Percentiles rank a stretch among this genome's conserved stretches.
phyloP scores from a whole-genome alignment of 2,888 invertebrate species.

The Aquatica leii region DNA sequence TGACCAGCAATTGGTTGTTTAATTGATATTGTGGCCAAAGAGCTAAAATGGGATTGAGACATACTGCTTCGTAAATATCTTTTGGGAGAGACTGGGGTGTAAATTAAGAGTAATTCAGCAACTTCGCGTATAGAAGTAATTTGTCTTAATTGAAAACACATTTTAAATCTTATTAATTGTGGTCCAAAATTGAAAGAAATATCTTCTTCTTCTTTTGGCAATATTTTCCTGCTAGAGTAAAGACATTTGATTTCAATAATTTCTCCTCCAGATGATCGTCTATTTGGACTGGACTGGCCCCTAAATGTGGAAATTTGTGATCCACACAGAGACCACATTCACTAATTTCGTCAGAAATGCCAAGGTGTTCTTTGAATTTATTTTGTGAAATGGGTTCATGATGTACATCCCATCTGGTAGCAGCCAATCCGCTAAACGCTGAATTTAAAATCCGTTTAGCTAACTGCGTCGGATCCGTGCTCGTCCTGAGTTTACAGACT shows the following conservation, averaged over 20 bases:
- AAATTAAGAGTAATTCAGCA: no score
- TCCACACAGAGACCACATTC: conserved; percentile 11
- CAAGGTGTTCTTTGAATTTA: neutral
- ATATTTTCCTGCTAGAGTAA: neutral
- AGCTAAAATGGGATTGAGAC: no score
- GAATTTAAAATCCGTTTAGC: conserved; percentile 8
- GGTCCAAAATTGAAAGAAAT: no score
- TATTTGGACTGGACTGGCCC: conserved; percentile 4
- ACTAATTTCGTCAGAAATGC: neutral
- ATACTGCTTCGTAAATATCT: no score
- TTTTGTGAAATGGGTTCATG: conserved; percentile 6
- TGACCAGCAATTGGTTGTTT: no score
- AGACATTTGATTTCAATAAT: conserved; percentile 17
- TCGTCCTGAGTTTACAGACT: conserved; percentile 12
- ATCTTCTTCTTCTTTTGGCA: neutral
- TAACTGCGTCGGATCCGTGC: conserved; percentile 2
- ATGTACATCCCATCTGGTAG: conserved; percentile 6
- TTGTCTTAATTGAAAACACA: no score
- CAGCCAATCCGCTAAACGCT: neutral
- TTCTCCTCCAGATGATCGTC: neutral
- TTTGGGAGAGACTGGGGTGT: no score
- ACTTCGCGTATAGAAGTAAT: no score
- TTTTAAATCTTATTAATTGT: no score
- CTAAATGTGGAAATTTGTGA: conserved; percentile 7
- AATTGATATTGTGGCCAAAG: no score